A percentile compares a stretch with the other conserved stretches of the same genome.
These are phyloP conservation scores for Emberiza fucata DNA, from an alignment of 2,113 vertebrate species.

Conservation along the genomic window DNA sequence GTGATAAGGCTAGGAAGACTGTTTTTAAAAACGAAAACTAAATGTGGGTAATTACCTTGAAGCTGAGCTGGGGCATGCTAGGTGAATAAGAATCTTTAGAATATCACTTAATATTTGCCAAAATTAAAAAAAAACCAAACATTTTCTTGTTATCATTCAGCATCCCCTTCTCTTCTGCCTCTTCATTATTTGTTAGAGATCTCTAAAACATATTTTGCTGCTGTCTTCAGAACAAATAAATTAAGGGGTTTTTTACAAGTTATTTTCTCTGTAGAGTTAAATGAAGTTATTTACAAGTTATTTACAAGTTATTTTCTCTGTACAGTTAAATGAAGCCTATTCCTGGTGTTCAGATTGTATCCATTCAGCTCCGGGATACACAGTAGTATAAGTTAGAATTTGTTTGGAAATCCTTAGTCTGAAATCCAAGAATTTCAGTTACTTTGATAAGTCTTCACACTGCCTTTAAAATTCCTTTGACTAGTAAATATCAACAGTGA, in stretches of 20 bases:
- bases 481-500: not conserved
- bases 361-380: not conserved
- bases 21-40: constrained; percentile 62
- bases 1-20: constrained; percentile 55
- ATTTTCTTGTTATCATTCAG: not conserved
- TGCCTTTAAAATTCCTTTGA: not conserved
- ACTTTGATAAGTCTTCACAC: not conserved
- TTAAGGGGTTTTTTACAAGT: not conserved
- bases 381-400: not conserved
- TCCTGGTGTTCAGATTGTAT: not conserved
- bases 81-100: not conserved
- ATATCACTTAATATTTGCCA: not conserved
- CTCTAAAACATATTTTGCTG: not conserved
- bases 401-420: not conserved
- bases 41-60: constrained; percentile 57
- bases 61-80: constrained; percentile 30
- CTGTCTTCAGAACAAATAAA: not conserved
- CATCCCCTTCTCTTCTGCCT: not conserved
- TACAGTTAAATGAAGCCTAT: not conserved
- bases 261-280: not conserved
- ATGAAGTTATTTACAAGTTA: not conserved
- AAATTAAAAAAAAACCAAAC: not conserved
- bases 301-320: not conserved
- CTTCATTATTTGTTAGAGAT: not conserved
- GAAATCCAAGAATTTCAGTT: not conserved